Evolutionary conservation across 2,888 invertebrate genomes (phyloP).

Genomic region (Drosophila kuntzei): DNA sequence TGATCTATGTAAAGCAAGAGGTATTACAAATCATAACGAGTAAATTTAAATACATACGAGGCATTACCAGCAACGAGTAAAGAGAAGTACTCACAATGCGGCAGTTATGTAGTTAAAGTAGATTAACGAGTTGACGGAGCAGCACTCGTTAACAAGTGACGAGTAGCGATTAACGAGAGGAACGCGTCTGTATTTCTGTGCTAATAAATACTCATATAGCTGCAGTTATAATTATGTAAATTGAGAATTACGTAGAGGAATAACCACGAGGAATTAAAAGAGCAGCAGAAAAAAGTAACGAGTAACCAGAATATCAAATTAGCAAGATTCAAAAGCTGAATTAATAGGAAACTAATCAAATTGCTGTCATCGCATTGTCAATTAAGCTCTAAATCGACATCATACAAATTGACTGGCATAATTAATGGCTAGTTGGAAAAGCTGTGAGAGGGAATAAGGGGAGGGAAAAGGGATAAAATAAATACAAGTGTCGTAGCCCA

Average conservation of each 20-base stretch:
- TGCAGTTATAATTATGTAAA: not conserved
- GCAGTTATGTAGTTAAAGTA: not conserved
- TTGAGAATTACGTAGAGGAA: not conserved
- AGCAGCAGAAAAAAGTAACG: not conserved
- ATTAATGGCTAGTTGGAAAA: not conserved
- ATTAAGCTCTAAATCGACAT: constrained; percentile 9
- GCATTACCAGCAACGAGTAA: not conserved
- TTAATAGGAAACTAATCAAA: constrained; percentile 34
- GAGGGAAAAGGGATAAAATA: not conserved
- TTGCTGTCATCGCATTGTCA: constrained; percentile 40
- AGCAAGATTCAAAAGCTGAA: constrained; percentile 16
- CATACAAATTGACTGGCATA: constrained; percentile 9
- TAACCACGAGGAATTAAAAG: not conserved
- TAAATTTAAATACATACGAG: not conserved
- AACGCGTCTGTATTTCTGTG: not conserved
- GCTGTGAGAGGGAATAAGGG: no score
- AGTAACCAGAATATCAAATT: not conserved
- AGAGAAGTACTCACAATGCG: not conserved
- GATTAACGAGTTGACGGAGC: not conserved
- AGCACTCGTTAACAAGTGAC: not conserved
- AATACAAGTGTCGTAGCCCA: not conserved
- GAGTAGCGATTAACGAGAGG: not conserved
- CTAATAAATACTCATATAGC: no score
- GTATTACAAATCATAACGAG: not conserved
- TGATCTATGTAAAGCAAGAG: not conserved